Conservation (phyloP, 1,140 invertebrate genomes). For the Pseudomyrmex gracilis region DNA sequence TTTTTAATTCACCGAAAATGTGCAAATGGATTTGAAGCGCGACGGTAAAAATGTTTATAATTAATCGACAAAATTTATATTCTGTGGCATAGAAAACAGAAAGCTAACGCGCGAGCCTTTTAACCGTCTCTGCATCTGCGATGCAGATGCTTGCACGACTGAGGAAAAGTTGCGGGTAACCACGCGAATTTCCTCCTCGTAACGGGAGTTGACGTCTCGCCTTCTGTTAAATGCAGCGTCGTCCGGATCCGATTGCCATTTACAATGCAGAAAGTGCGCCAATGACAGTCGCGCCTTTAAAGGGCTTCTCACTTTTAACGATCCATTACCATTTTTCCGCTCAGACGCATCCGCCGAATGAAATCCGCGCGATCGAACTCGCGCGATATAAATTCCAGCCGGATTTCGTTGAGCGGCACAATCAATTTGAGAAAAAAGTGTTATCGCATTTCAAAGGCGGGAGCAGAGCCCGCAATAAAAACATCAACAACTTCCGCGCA, state of each 20-base stretch:
- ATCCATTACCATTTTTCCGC: constrained; percentile 65
- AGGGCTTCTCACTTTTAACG: constrained; percentile 41
- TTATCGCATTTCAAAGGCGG: constrained; percentile 61
- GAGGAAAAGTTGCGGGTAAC: constrained; percentile 39
- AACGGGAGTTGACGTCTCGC: constrained; percentile 1
- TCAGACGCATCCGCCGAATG: constrained; percentile 56
- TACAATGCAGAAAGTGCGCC: constrained; percentile 67
- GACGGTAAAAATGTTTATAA: constrained; percentile 39
- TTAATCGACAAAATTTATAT: constrained; percentile 34
- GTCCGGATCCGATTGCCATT: constrained; percentile 41
- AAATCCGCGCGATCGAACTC: constrained; percentile 20
- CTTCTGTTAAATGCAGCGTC: constrained; percentile 10
- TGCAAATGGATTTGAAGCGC: neutral
- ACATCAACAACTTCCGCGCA: constrained; percentile 47
- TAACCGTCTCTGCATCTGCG: constrained; percentile 13
- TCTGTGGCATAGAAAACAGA: neutral
- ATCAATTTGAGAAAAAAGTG: constrained; percentile 58
- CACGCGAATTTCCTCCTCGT: constrained; percentile 35
- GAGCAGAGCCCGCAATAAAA: constrained; percentile 43
- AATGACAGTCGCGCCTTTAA: constrained; percentile 30
- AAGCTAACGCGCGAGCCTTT: constrained; percentile 17
- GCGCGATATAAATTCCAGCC: constrained; percentile 51
- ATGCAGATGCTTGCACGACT: constrained; percentile 22
- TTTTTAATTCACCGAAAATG: no score
- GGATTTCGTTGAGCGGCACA: constrained; percentile 21